phyloP scores from a whole-genome alignment of 1,140 invertebrate genomes.

The Drosophila neocordata region DNA sequence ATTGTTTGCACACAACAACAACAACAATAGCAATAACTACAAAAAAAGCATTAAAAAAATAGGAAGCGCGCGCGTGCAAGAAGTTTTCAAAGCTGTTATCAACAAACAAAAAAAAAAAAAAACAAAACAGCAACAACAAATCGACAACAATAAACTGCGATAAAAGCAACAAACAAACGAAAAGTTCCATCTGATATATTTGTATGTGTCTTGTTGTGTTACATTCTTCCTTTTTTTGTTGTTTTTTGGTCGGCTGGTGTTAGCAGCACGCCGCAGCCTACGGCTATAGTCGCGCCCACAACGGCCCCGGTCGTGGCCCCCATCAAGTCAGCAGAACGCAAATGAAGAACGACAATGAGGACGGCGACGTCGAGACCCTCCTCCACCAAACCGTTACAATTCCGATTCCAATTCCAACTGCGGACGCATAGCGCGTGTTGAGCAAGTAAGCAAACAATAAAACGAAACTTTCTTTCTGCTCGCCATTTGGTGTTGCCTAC shows the following conservation, averaged over 20 bases:
- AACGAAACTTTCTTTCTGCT: constrained; percentile 44
- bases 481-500: constrained; percentile 31
- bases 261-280: constrained; percentile 8
- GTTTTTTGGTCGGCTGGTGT: constrained; percentile 33
- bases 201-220: too few relatives aligned
- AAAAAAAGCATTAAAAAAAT: constrained; percentile 46
- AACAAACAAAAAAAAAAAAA: too few relatives aligned
- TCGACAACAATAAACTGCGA: constrained; percentile 62
- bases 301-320: background rate
- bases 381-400: constrained; percentile 19
- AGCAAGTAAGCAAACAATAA: constrained; percentile 79
- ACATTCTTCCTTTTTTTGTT: constrained; percentile 30
- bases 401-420: constrained; percentile 14
- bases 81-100: constrained; percentile 61
- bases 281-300: background rate
- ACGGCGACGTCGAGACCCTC: constrained; percentile 52
- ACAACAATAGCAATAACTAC: constrained; percentile 13
- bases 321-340: constrained; percentile 50
- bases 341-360: constrained; percentile 72
- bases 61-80: constrained; percentile 61
- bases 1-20: constrained; percentile 49
- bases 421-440: constrained; percentile 54
- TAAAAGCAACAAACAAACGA: constrained; percentile 66
- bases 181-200: constrained; percentile 35
- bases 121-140: constrained; percentile 34